A percentile compares a stretch with the other conserved stretches of the same genome.
Conservation (phyloP, 1,140 invertebrate species). For the Megathymus violae region DNA sequence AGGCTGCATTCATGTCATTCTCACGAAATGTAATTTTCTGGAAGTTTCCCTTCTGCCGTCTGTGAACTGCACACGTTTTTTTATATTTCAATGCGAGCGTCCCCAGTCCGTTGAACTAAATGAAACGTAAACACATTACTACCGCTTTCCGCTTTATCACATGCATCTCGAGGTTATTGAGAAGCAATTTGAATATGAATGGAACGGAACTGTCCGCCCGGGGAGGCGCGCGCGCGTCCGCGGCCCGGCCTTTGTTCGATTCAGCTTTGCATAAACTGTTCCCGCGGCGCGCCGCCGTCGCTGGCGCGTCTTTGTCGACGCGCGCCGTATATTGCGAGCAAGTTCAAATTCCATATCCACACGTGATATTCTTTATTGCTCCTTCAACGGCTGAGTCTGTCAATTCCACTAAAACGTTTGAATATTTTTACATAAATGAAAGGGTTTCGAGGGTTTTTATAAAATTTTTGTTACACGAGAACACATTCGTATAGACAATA, state of each 20-base stretch:
- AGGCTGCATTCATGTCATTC: too few species aligned
- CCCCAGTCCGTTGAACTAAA: not conserved
- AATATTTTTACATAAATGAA: slow-evolving; percentile 12
- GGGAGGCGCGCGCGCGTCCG: slow-evolving; percentile 12
- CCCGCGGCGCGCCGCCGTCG: slow-evolving; percentile 34
- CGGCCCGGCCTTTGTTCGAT: slow-evolving; percentile 42
- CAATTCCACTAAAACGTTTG: slow-evolving; percentile 16
- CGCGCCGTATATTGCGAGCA: slow-evolving; percentile 22
- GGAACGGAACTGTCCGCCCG: slow-evolving; percentile 4
- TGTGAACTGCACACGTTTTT: too few species aligned
- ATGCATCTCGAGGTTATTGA: slow-evolving; percentile 13
- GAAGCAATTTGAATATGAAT: slow-evolving; percentile 32
- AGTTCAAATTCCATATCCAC: slow-evolving; percentile 43
- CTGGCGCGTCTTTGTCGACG: slow-evolving; percentile 35
- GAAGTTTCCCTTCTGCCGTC: too few species aligned
- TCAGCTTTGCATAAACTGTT: slow-evolving; percentile 49
- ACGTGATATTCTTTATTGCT: slow-evolving; percentile 34
- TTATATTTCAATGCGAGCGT: not conserved
- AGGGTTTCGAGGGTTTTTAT: not conserved
- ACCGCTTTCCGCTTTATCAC: not conserved
- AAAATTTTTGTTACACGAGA: not conserved
- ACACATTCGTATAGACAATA: not conserved
- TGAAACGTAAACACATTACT: slow-evolving; percentile 3
- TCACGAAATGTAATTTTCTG: too few species aligned
- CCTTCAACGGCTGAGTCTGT: slow-evolving; percentile 19